phyloP scores from a whole-genome alignment of 2,797 vertebrate genomes.

The Sebastolobus alascanus region DNA sequence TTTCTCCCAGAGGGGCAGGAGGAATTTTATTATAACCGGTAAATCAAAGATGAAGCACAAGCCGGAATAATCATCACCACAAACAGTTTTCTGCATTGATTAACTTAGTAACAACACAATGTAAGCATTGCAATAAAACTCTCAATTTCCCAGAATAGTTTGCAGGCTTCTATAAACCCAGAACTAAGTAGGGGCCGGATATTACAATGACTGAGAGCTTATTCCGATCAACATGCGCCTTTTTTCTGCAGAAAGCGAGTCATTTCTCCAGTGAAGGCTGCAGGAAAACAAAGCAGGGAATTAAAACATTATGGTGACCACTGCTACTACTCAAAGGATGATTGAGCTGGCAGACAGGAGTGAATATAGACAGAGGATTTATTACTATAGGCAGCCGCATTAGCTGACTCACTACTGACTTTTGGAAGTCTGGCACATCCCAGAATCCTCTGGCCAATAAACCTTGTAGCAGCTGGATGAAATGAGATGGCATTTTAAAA shows the following conservation, averaged over 20 bases:
- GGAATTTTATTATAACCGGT: conserved; percentile 55
- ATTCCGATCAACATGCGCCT: background rate
- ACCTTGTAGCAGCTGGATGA: conserved; percentile 70
- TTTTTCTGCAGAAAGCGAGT: conserved; percentile 7
- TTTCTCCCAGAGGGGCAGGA: conserved; percentile 43
- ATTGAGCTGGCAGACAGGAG: conserved; percentile 44
- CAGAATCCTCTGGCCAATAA: conserved; percentile 64
- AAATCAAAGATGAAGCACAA: conserved; percentile 53
- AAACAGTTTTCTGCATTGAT: conserved; percentile 21
- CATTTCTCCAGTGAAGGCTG: background rate
- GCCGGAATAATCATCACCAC: conserved; percentile 42
- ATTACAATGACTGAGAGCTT: conserved; percentile 9
- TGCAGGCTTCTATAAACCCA: background rate
- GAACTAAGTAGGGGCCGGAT: background rate
- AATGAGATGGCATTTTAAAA: conserved; percentile 73
- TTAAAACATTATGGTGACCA: conserved; percentile 12
- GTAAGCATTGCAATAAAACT: background rate
- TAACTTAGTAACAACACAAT: conserved; percentile 14
- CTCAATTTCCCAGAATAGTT: background rate
- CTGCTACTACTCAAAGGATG: conserved; percentile 30
- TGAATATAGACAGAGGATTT: conserved; percentile 60
- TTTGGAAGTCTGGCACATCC: conserved; percentile 64
- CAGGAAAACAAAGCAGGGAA: conserved; percentile 30
- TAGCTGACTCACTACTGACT: conserved; percentile 72
- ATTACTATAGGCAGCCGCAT: conserved; percentile 56